These are phyloP conservation scores for Oikopleura vanhoeffeni DNA, from an alignment of 23 tunicate species.

Conservation along the genomic window DNA sequence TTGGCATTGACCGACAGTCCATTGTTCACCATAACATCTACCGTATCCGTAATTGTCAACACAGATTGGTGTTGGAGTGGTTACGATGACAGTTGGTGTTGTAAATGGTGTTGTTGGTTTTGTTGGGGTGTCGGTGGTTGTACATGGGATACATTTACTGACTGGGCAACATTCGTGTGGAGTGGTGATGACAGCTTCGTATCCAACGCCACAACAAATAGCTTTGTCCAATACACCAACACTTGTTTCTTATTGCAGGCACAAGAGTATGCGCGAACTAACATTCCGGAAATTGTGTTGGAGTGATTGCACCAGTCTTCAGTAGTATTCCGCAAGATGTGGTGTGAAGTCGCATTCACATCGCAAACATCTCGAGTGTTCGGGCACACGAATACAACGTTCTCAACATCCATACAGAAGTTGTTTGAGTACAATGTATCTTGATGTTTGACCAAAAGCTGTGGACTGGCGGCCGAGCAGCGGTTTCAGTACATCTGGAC, in stretches of 20 bases:
- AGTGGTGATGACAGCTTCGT: constrained; percentile 16
- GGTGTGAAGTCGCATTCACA: no score
- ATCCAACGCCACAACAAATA: constrained; percentile 38
- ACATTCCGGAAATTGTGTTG: not conserved
- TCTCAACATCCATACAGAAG: no score
- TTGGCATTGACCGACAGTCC: not conserved
- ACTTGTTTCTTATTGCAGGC: constrained; percentile 11
- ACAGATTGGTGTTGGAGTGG: constrained; percentile 13
- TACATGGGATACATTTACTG: not conserved
- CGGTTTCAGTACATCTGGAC: no score
- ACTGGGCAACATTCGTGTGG: not conserved
- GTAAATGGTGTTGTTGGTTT: not conserved
- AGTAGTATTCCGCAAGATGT: no score
- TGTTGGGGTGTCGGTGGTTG: constrained; percentile 2
- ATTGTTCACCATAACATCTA: constrained; percentile 4
- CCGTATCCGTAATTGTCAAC: not conserved
- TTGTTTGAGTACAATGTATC: no score
- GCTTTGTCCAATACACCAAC: no score
- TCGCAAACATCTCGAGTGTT: no score
- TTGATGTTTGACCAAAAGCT: no score
- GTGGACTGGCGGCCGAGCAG: no score
- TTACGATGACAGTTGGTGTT: not conserved
- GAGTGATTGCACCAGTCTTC: no score
- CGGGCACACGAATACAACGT: no score
- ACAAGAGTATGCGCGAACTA: not conserved